Percentiles rank a stretch among this genome's conserved stretches.
These are phyloP conservation scores for Thalassarche chlororhynchos DNA, from an alignment of 2,113 vertebrate species.

Conservation along the genomic window DNA sequence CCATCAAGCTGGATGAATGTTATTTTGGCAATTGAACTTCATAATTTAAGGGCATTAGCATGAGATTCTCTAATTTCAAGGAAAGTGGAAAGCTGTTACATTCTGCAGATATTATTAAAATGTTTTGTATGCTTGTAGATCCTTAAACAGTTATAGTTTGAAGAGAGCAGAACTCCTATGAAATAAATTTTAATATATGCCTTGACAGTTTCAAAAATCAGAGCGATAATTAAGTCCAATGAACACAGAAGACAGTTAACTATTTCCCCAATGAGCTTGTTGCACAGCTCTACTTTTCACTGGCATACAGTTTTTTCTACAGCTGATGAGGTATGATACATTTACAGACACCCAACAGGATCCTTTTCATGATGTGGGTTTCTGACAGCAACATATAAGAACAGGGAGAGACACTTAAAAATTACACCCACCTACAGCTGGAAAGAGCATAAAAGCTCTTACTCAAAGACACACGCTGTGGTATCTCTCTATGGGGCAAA, in stretches of 20 bases:
- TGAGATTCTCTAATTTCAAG: constrained; percentile 2
- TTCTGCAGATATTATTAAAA: background rate
- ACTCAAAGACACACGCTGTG: background rate
- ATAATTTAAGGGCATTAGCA: constrained; percentile 1
- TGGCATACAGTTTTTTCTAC: background rate
- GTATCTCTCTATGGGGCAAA: background rate
- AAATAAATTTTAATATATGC: background rate
- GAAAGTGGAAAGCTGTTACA: background rate
- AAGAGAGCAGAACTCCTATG: background rate
- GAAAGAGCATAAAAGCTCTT: background rate
- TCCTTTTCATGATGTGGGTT: background rate
- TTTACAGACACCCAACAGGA: background rate
- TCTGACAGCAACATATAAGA: background rate
- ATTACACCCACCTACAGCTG: background rate
- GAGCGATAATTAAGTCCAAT: background rate
- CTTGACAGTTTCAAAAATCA: constrained; percentile 3
- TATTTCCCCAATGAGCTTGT: background rate
- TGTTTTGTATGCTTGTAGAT: background rate
- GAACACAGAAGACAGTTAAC: background rate
- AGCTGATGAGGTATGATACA: background rate
- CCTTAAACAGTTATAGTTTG: background rate
- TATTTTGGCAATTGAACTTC: constrained; percentile 47
- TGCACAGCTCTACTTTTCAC: background rate
- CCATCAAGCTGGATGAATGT: background rate
- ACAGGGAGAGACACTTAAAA: background rate